Evolutionary conservation across 92 coral and sea anemone genomes (phyloP).

Genomic region (Porites evermanni): DNA sequence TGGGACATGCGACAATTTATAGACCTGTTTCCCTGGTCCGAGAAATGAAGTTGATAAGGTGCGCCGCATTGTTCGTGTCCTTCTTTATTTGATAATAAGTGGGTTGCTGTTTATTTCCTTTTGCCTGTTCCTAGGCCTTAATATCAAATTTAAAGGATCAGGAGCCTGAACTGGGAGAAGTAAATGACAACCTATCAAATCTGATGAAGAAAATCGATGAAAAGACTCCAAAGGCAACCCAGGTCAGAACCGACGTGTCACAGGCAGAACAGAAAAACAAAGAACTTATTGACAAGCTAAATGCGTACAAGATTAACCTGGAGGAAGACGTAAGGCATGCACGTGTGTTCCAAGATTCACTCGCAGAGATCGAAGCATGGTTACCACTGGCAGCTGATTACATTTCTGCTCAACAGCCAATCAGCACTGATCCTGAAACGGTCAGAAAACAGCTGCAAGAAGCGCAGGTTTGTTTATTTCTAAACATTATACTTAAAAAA

Average conservation of each 20-base stretch:
- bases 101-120: too few relatives aligned
- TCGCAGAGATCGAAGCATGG: slow-evolving; percentile 89
- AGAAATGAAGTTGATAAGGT: too few relatives aligned
- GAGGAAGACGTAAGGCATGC: slow-evolving; percentile 86
- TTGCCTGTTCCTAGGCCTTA: slow-evolving; percentile 52
- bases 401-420: slow-evolving; percentile 87
- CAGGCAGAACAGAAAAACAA: slow-evolving; percentile 74
- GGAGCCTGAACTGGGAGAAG: slow-evolving; percentile 68
- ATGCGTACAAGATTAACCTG: slow-evolving; percentile 77
- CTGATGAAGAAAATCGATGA: slow-evolving; percentile 84
- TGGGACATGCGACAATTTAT: too few relatives aligned
- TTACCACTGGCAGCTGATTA: slow-evolving; percentile 83
- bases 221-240: slow-evolving; percentile 82
- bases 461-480: slow-evolving; percentile 77
- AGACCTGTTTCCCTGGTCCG: too few relatives aligned
- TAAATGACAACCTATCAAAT: slow-evolving; percentile 67
- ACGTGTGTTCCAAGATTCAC: slow-evolving; percentile 82
- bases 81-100: too few relatives aligned
- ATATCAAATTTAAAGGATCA: slow-evolving; percentile 71
- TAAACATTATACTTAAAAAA: too few relatives aligned
- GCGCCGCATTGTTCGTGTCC: too few relatives aligned
- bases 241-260: slow-evolving; percentile 74
- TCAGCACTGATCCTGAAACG: slow-evolving; percentile 96
- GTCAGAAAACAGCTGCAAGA: slow-evolving; percentile 89
- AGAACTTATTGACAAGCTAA: slow-evolving; percentile 80